phyloP scores from a whole-genome alignment of 2,888 invertebrate genomes.

The Mechanitis messenoides region DNA sequence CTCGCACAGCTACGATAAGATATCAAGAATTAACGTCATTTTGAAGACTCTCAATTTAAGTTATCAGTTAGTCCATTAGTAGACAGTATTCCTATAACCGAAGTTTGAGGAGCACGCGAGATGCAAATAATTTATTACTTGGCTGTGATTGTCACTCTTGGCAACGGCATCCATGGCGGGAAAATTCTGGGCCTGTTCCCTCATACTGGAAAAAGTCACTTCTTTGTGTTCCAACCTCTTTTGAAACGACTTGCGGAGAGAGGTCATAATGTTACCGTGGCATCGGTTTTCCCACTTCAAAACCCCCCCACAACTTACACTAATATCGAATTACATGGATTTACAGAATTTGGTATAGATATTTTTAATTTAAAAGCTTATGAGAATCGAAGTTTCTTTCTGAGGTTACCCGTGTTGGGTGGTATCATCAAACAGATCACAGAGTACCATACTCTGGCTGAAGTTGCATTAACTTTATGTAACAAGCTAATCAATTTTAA shows the following conservation, averaged over 20 bases:
- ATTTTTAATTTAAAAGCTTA: neutral
- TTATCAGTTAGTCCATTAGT: too few relatives aligned
- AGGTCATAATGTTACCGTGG: conserved; percentile 79
- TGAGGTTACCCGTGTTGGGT: neutral
- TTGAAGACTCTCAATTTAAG: too few relatives aligned
- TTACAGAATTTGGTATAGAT: neutral
- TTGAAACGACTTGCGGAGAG: conserved; percentile 71
- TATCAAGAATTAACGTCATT: too few relatives aligned
- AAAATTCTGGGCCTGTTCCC: conserved; percentile 78
- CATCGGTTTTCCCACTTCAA: conserved; percentile 47
- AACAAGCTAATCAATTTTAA: conserved; percentile 47
- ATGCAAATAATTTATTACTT: neutral
- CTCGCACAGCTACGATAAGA: too few relatives aligned
- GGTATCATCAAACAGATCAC: neutral
- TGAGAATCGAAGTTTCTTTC: neutral
- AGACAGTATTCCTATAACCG: too few relatives aligned
- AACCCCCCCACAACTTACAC: neutral
- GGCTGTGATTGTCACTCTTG: neutral
- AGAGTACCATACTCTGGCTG: neutral
- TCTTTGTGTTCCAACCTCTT: conserved; percentile 76
- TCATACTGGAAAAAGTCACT: conserved; percentile 79
- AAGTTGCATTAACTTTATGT: neutral
- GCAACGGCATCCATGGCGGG: conserved; percentile 32
- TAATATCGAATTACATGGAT: neutral
- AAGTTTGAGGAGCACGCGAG: neutral